Percentiles rank a stretch among this genome's conserved stretches.
Conservation (phyloP, 2,888 invertebrate genomes). For the Drosophila hamatofila region DNA sequence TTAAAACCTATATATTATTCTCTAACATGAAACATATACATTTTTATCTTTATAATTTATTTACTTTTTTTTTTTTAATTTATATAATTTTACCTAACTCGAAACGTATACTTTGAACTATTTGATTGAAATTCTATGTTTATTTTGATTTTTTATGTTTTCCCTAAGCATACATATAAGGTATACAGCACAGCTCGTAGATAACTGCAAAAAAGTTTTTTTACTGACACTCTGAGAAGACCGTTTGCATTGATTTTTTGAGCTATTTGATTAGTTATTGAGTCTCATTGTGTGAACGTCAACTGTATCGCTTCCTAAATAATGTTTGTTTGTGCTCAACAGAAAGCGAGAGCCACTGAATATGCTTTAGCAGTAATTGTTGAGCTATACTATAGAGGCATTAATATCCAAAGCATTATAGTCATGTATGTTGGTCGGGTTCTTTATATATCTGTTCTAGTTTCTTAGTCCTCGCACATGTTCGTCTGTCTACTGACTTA, state of each 20-base stretch:
- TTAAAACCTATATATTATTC: constrained; percentile 22
- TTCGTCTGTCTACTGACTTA: not conserved
- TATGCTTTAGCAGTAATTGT: no score
- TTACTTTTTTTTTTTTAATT: constrained; percentile 25
- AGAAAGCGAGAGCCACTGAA: no score
- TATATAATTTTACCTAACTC: constrained; percentile 50
- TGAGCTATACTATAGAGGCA: no score
- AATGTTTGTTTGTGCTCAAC: no score
- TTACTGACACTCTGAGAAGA: no score
- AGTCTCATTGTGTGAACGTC: no score
- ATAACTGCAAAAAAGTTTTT: no score
- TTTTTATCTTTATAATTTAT: not conserved
- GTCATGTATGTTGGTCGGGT: not conserved
- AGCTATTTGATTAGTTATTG: no score
- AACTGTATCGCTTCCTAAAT: no score
- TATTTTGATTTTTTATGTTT: not conserved
- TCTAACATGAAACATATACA: constrained; percentile 50
- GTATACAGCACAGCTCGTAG: no score
- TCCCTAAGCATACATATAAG: no score
- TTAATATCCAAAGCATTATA: not conserved
- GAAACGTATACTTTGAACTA: constrained; percentile 62
- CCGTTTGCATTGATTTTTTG: no score
- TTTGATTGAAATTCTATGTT: not conserved
- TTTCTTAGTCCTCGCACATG: not conserved
- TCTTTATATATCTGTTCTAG: not conserved